Evolutionary conservation across 2,113 vertebrate species (phyloP), one percentile per base, ranked within the genome.

Genomic region (Dissostichus mawsoni): DNA sequence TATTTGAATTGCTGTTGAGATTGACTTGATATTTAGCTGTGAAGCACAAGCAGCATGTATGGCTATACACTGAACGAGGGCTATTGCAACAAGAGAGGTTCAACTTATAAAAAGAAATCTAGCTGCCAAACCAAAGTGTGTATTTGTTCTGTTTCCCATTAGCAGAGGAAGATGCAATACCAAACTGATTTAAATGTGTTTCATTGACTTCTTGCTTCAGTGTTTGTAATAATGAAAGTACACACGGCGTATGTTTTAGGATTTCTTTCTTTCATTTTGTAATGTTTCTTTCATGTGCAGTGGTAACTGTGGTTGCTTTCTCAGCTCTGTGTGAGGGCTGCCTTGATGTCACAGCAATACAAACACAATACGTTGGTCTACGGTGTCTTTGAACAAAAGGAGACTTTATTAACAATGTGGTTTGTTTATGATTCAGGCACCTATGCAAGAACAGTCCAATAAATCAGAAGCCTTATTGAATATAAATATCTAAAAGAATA

Each of bases 61-160:
- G 65, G 74, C 73, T 78, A n/a, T 63, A 52, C 69, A 64, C 66
- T 75, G 72, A 78, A 65, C 14, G 47, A 36, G 65, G 12, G 8
- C 53, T 63, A 47, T 78, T 2, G 1, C 48, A 23, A 56, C 23
- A 57, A 47, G 44, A 53, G 41, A 57, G 57, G 23, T 48, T 18
- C 1, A 55, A 58, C 3, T 29, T 51, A 36, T 47, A 3, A 59
- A 76, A 63, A 71, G 25, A 80, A 58, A 78, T 57, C 11, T 29
- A 82, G 73, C 76, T 86, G 74, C 69, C 70, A 78, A 92, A 92
- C 93, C 93, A 94, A 94, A 94, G 90, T 76, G 20, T 71, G 23
- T 58, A 68, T 80, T 87, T 55, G 72, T 69, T 69, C 41, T 65
- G 36, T 90, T 82, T 89, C n/a, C 52, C 29, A 58, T 61, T 36